Evolutionary conservation across 2,113 vertebrate genomes (phyloP).

Genomic region (Tenebrosternarchus preto): DNA sequence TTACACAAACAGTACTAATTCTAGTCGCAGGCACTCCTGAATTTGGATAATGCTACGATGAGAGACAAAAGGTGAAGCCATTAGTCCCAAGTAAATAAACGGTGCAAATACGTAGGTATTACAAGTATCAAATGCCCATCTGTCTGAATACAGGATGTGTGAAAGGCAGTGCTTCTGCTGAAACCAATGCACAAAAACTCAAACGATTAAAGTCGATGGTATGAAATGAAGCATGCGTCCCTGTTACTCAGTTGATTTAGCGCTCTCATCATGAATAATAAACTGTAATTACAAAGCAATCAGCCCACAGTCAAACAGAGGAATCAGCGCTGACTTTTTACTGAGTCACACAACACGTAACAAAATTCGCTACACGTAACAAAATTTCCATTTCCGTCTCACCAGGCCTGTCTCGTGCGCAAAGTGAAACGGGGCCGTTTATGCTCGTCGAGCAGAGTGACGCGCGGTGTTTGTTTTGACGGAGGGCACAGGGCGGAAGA

Average conservation of each 20-base stretch:
- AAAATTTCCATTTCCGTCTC: constrained; percentile 17
- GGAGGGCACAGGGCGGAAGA: background rate
- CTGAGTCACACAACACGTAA: constrained; percentile 3
- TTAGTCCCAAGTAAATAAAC: constrained; percentile 1
- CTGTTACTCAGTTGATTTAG: constrained; percentile 27
- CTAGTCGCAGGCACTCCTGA: background rate
- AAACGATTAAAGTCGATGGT: constrained; percentile 7
- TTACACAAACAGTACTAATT: background rate
- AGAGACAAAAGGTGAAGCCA: background rate
- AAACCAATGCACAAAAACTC: background rate
- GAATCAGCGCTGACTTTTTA: background rate
- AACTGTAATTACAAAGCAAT: constrained; percentile 47
- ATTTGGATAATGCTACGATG: constrained; percentile 9
- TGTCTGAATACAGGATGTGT: background rate
- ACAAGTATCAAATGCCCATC: background rate
- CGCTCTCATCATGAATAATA: constrained; percentile 30
- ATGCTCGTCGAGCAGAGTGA: constrained; percentile 10
- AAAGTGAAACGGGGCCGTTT: constrained; percentile 17
- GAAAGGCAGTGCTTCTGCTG: background rate
- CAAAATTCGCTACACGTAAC: background rate
- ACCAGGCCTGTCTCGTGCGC: constrained; percentile 5
- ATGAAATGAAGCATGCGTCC: background rate
- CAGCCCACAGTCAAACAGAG: constrained; percentile 34
- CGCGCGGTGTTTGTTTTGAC: background rate
- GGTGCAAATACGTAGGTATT: background rate